These are phyloP conservation scores for Atta colombica DNA, from an alignment of 1,140 invertebrate genomes.

Conservation along the genomic window DNA sequence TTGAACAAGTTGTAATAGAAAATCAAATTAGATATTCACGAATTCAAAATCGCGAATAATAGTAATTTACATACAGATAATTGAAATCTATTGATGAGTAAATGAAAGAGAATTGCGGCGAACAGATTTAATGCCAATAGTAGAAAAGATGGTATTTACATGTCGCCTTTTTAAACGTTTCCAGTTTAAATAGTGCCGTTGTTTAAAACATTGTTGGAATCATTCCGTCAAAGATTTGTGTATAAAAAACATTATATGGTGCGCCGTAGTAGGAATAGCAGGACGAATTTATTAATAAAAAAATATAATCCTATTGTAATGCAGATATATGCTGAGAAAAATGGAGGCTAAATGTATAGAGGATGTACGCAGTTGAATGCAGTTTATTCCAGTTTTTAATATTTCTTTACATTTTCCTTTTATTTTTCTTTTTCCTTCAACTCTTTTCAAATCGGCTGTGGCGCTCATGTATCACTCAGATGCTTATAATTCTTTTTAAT, in stretches of 20 bases:
- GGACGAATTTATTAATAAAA: slow-evolving; percentile 33
- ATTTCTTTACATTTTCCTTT: background rate
- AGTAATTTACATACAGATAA: slow-evolving; percentile 9
- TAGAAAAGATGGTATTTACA: slow-evolving; percentile 14
- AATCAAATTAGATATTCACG: background rate
- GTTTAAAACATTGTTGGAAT: slow-evolving; percentile 33
- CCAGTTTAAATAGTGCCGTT: slow-evolving; percentile 11
- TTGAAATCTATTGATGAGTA: background rate
- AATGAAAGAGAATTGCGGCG: slow-evolving; percentile 1
- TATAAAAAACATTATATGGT: background rate
- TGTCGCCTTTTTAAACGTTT: slow-evolving; percentile 22
- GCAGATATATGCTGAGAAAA: slow-evolving; percentile 1
- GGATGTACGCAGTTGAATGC: slow-evolving; percentile 14
- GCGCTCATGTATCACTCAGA: slow-evolving; percentile 1
- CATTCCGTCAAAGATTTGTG: slow-evolving; percentile 4
- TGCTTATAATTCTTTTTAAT: slow-evolving; percentile 14
- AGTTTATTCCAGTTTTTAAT: slow-evolving; percentile 12
- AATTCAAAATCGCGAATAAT: slow-evolving; percentile 1
- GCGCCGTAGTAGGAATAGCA: slow-evolving; percentile 6
- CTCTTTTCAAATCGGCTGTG: slow-evolving; percentile 17
- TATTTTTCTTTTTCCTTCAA: background rate
- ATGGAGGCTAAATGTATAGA: slow-evolving; percentile 6
- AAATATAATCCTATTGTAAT: slow-evolving; percentile 36
- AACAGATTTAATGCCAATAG: background rate
- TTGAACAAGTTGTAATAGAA: background rate